These are phyloP conservation scores for Osmerus eperlanus DNA, from an alignment of 2,113 vertebrate genomes.

Conservation along the genomic window DNA sequence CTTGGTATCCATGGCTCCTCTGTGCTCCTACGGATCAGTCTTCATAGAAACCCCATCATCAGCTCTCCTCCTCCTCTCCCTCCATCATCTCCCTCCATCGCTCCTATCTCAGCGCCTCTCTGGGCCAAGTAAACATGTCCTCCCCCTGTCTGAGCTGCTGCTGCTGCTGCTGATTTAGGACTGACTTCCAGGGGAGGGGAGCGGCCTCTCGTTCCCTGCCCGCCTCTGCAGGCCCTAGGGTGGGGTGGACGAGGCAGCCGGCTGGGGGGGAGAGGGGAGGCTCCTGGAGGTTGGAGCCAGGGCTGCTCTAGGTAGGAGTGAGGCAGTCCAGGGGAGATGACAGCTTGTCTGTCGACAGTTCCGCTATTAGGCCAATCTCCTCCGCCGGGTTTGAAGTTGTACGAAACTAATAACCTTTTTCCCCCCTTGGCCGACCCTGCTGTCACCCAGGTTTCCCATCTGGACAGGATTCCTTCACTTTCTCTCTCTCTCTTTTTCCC, in stretches of 20 bases:
- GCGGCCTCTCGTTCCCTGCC: conserved; percentile 26
- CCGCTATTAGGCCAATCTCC: conserved; percentile 44
- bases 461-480: conserved; percentile 42
- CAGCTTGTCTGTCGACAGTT: conserved; percentile 53
- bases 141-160: conserved; percentile 28
- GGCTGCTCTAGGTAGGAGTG: neutral
- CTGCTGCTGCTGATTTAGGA: conserved; percentile 46
- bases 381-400: conserved; percentile 41
- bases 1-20: neutral
- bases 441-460: conserved; percentile 45
- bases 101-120: conserved; percentile 31
- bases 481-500: conserved; percentile 12
- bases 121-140: conserved; percentile 49
- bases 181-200: conserved; percentile 30
- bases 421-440: conserved; percentile 26
- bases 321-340: conserved; percentile 9
- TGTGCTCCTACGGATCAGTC: conserved; percentile 33
- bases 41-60: conserved; percentile 42
- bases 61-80: conserved; percentile 11
- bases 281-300: neutral
- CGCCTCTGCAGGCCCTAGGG: conserved; percentile 20
- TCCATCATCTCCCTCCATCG: neutral
- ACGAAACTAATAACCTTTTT: conserved; percentile 46
- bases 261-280: neutral
- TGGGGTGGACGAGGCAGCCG: neutral